Base-by-base conservation (phyloP, 2,113 vertebrate genomes). In the Indicator maculatus region DNA sequence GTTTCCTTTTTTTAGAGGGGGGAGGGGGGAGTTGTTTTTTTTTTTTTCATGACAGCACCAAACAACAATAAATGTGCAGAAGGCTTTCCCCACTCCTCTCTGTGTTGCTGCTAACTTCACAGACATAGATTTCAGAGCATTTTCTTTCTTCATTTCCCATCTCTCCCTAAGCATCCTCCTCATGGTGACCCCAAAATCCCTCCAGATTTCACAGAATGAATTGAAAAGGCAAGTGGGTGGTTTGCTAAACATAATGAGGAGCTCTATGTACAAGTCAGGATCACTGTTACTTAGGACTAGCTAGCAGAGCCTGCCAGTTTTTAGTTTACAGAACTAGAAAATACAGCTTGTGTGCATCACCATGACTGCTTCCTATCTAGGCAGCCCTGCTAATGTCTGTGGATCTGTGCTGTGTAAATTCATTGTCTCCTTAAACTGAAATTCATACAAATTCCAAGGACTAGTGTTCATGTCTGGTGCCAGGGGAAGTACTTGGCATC, bases 371-470 rank as follows among this genome's bases (percentile, higher is more conserved):
- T 36, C 5, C 0, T 47, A 66, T 73, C 65, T 83, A 59, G 61
- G 70, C 93, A 92, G 67, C 76, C 73, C 39, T 66, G 15, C 67
- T 83, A 65, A 88, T 63, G 27, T 60, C 20, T 66, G 31, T 77
- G 55, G 12, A 33, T 36, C 50, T 79, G 36, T 80, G 64, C 20
- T 0, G 0, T 70, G 91, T 82, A 73, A 72, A 74, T 93, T 88
- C 23, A 86, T 93, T 89, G 78, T 86, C 53, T 83, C 45, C n/a
- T 84, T 78, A 65, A 80, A 83, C 16, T 69, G n/a, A n/a, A 90
- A 86, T 87, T 88, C 56, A 28, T 45, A 82, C 8, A 56, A 63
- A 93, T 80, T 93, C 56, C 63, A 76, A 82, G 41, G 36, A 27
- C 18, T 55, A 56, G n/a, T 18, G 12, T 74, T 80, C 67, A 15